Percentiles rank a stretch among this genome's conserved stretches.
Evolutionary conservation across 2,797 vertebrate genomes (phyloP).

Genomic region (Chiroxiphia lanceolata): DNA sequence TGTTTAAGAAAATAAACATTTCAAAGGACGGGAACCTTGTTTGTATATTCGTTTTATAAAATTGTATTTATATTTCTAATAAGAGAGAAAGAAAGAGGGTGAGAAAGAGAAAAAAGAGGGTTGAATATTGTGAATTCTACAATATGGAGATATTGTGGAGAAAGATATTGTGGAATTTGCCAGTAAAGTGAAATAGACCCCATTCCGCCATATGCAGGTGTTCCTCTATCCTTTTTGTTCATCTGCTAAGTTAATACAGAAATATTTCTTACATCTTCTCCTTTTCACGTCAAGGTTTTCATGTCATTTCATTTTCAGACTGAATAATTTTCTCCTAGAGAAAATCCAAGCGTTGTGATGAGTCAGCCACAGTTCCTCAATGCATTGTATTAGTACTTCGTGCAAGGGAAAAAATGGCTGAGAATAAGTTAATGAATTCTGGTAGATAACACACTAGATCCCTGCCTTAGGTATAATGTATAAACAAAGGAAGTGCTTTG

Average conservation of each 20-base stretch:
- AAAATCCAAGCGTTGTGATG: not conserved
- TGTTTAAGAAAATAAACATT: not conserved
- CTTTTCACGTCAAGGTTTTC: not conserved
- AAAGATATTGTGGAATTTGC: not conserved
- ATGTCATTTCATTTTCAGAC: conserved; percentile 10
- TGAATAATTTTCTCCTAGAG: conserved; percentile 22
- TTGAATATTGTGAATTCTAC: not conserved
- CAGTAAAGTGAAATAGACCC: not conserved
- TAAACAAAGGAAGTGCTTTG: conserved; percentile 18
- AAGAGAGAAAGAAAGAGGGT: not conserved
- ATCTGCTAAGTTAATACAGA: not conserved
- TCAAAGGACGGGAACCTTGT: not conserved
- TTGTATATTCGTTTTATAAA: not conserved
- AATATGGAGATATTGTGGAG: not conserved
- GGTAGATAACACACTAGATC: not conserved
- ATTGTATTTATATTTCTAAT: not conserved
- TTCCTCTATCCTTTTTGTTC: not conserved
- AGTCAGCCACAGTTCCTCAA: conserved; percentile 28
- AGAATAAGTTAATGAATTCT: conserved; percentile 21
- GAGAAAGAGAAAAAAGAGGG: not conserved
- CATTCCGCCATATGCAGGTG: not conserved
- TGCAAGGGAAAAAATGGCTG: conserved; percentile 11
- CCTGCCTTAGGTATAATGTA: not conserved
- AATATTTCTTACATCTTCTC: conserved; percentile 21
- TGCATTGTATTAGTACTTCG: not conserved